A percentile compares a stretch with the other conserved stretches of the same genome.
Conservation (phyloP, 2,113 vertebrate genomes). For the Hemiprocne comata region DNA sequence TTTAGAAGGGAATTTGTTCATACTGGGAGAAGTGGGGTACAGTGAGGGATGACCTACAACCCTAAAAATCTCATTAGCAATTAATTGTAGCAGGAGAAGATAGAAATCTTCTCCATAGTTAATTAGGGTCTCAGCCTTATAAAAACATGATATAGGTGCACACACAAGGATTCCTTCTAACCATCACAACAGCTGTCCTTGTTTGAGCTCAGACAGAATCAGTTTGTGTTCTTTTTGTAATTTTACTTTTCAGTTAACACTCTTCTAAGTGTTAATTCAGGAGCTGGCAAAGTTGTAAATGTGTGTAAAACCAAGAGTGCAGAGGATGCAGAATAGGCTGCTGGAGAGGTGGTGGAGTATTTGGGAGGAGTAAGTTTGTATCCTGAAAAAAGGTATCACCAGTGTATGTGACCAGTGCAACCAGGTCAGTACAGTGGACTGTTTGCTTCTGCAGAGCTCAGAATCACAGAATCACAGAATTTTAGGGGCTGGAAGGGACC, state of each 20-base stretch:
- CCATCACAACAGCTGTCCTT: not conserved
- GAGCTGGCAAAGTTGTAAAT: not conserved
- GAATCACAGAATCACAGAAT: too few relatives aligned
- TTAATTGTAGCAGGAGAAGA: not conserved
- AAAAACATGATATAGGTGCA: not conserved
- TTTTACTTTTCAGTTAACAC: too few relatives aligned
- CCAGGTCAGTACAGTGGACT: not conserved
- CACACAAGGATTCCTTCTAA: not conserved
- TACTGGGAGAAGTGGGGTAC: not conserved
- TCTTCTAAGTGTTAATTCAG: not conserved
- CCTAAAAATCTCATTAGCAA: conserved; percentile 17
- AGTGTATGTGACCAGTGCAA: too few relatives aligned
- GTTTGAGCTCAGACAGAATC: too few relatives aligned
- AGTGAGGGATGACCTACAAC: not conserved
- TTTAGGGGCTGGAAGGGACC: too few relatives aligned
- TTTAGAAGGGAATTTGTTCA: conserved; percentile 23
- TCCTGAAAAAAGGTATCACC: not conserved
- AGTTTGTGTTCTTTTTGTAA: too few relatives aligned
- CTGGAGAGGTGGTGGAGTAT: fast-evolving
- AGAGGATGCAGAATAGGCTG: not conserved
- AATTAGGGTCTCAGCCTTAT: not conserved
- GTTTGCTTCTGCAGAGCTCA: not conserved
- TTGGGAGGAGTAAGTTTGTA: not conserved
- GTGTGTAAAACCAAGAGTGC: not conserved
- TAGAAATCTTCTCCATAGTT: not conserved